Conservation (phyloP, 2,113 vertebrate species). For the Empidonax alnorum region DNA sequence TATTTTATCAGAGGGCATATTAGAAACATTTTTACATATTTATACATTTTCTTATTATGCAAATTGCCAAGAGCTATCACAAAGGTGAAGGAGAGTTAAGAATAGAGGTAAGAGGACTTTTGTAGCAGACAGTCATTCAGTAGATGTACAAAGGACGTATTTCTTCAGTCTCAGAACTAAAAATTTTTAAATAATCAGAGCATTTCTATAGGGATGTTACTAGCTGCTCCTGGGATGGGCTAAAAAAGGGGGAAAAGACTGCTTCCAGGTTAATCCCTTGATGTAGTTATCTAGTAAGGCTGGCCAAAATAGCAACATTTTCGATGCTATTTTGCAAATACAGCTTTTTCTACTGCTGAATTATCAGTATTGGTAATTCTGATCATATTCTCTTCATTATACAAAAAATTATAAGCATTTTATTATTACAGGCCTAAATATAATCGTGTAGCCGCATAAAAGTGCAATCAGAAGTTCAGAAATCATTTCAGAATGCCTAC, state of each 20-base stretch:
- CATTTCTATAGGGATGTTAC: neutral
- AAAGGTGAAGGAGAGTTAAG: constrained; percentile 63
- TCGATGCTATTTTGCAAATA: neutral
- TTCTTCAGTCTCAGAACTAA: constrained; percentile 6
- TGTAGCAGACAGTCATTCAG: constrained; percentile 2
- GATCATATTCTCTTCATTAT: neutral
- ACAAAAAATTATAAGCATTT: neutral
- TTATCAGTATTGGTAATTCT: neutral
- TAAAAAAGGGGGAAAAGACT: neutral
- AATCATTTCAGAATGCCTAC: neutral
- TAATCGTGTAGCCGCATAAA: neutral
- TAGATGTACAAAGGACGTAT: constrained; percentile 5
- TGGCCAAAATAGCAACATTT: neutral
- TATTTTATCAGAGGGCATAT: constrained; percentile 67
- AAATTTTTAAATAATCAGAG: neutral
- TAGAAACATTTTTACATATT: constrained; percentile 72
- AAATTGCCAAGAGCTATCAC: constrained; percentile 54
- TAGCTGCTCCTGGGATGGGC: neutral
- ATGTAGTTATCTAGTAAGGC: neutral
- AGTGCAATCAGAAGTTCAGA: neutral
- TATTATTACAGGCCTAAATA: neutral
- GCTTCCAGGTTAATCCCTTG: neutral
- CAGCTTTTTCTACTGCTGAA: neutral
- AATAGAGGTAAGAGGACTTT: constrained; percentile 52
- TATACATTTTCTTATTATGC: constrained; percentile 65